Evolutionary conservation across 2,888 invertebrate genomes (phyloP), one percentile per base, ranked within the genome.

Genomic region (Falcaria lacertinaria): DNA sequence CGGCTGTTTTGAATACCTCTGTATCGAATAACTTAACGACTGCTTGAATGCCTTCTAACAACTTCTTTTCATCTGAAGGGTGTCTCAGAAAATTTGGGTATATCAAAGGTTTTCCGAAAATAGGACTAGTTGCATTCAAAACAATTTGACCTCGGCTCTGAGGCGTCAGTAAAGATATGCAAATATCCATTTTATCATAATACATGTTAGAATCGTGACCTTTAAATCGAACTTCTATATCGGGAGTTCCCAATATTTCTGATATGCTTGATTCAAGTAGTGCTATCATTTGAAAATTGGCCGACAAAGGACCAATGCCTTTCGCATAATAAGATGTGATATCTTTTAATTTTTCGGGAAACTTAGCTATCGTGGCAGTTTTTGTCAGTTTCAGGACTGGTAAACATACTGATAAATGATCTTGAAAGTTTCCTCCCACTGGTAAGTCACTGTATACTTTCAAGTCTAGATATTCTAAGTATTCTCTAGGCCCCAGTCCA

Each of bases 191-290:
- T 52, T 65, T 80, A 49, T 86, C 79, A 42, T 88, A 89, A 53
- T 88, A 89, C 86, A 89, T 86, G 44, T 87, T 86, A 11, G 89
- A 88, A 43, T 87, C 70, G 37, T 89, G 85, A 4, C 89, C 89
- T 53, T 74, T 79, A 46, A 89, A 89, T 52, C 87, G 68, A 4
- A 88, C 63, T 61, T 89, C 88, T 42, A 89, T 80, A 42, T 89
- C 89, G 15, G 89, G 81, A 4, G 87, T 82, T 33, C 74, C 74
- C 1, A 83, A 48, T 17, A 85, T 76, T 7, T 88, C 87, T 3
- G 87, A 86, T 45, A 83, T 58, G 43, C 63, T 69, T 0, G 81
- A 77, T 67, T 89, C 87, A 33, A 85, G 51, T 50, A 80, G 87
- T 13, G 87, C 82, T 11, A 87, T 61, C 0, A 88, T 84, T 70